A percentile compares a stretch with the other conserved stretches of the same genome.
Conservation (phyloP, 1,140 invertebrate species). For the Zophobas atratus region DNA sequence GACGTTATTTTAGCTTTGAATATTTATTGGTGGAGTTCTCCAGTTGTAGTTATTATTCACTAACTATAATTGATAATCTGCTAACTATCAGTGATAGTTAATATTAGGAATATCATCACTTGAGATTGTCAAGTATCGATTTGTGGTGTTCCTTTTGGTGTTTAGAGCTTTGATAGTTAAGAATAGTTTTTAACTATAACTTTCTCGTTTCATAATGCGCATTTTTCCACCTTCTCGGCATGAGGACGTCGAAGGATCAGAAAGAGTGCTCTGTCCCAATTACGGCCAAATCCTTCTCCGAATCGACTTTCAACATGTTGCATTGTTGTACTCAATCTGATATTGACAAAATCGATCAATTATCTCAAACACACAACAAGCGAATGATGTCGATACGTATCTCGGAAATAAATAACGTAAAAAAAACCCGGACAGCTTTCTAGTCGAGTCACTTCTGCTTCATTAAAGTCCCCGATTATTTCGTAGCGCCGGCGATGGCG, state of each 20-base stretch:
- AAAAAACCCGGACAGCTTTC: slow-evolving; percentile 16
- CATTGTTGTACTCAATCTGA: slow-evolving; percentile 1
- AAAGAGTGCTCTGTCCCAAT: slow-evolving; percentile 7
- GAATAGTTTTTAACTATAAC: too few relatives aligned
- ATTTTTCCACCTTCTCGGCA: too few relatives aligned
- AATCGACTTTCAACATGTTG: slow-evolving; percentile 17
- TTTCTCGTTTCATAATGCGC: too few relatives aligned
- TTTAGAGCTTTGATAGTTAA: too few relatives aligned
- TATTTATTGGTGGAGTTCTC: too few relatives aligned
- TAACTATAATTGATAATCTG: too few relatives aligned
- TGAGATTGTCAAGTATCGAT: too few relatives aligned
- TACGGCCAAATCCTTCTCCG: slow-evolving; percentile 11
- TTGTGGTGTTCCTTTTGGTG: too few relatives aligned
- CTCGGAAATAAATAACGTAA: slow-evolving; percentile 14
- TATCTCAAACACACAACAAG: slow-evolving; percentile 25
- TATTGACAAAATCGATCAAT: slow-evolving; percentile 40
- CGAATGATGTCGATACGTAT: slow-evolving; percentile 13
- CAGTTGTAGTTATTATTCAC: too few relatives aligned
- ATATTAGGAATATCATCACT: too few relatives aligned
- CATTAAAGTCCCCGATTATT: slow-evolving; percentile 5
- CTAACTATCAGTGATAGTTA: too few relatives aligned
- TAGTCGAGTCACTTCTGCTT: slow-evolving; percentile 23
- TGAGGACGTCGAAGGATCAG: not conserved
- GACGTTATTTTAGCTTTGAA: too few relatives aligned
- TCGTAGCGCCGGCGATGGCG: not conserved